Conservation (phyloP, 2,113 vertebrate species). For the Bubo scandiacus region DNA sequence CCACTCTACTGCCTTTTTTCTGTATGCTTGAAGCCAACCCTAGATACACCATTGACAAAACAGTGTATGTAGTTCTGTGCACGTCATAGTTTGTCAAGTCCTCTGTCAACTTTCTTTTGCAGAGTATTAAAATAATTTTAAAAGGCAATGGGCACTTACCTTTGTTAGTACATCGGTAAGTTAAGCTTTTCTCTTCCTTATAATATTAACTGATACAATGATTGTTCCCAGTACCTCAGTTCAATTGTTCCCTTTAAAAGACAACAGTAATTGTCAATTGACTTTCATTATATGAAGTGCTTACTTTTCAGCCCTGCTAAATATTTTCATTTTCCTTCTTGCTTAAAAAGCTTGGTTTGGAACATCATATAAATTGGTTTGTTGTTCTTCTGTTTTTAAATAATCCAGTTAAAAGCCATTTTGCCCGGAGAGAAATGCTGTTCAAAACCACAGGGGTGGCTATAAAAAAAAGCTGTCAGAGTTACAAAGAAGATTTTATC, state of each 20-base stretch:
- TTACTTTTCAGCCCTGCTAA: not conserved
- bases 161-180: not conserved
- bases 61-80: rapidly evolving
- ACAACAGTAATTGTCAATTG: not conserved
- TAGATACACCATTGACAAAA: not conserved
- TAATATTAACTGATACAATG: not conserved
- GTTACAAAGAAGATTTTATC: slow-evolving; percentile 4
- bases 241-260: not conserved
- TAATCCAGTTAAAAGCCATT: not conserved
- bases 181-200: not conserved
- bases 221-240: not conserved
- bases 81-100: not conserved
- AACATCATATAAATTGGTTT: not conserved
- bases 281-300: not conserved
- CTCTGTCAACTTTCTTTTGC: not conserved
- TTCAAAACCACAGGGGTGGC: not conserved
- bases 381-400: slow-evolving; percentile 28
- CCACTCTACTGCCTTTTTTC: not conserved
- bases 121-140: not conserved
- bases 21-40: not conserved
- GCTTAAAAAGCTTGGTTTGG: not conserved
- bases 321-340: not conserved
- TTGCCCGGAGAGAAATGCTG: slow-evolving; percentile 2
- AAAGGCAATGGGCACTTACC: not conserved
- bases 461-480: not conserved